Percentiles rank a stretch among this genome's conserved stretches.
These are phyloP conservation scores for Crax fasciolata DNA, from an alignment of 2,797 vertebrate species.

Conservation along the genomic window DNA sequence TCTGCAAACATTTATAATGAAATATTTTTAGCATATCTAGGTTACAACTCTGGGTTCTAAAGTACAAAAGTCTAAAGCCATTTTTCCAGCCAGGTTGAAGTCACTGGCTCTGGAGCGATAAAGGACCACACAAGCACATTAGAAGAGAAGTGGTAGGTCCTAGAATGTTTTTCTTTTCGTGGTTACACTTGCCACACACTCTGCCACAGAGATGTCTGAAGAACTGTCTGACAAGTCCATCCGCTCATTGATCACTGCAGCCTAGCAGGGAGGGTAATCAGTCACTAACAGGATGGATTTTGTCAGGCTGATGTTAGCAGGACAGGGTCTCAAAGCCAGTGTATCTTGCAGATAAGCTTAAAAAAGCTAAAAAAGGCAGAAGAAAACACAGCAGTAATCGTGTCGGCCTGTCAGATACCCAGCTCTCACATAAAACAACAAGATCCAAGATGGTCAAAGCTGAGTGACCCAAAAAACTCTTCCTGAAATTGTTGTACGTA, in stretches of 20 bases:
- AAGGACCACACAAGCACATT: background rate
- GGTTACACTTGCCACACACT: background rate
- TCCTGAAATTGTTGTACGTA: background rate
- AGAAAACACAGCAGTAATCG: conserved; percentile 51
- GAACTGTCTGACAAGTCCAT: conserved; percentile 33
- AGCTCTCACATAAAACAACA: conserved; percentile 32
- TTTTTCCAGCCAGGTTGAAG: background rate
- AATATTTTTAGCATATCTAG: background rate
- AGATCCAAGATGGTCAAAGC: conserved; percentile 55
- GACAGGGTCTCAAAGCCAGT: conserved; percentile 38
- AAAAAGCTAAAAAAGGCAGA: background rate
- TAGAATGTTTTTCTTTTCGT: background rate
- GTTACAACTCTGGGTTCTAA: background rate
- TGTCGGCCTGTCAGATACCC: conserved; percentile 65
- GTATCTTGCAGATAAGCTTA: conserved; percentile 17
- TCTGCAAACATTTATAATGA: background rate
- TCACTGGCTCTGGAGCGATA: background rate
- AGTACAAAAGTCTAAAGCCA: background rate
- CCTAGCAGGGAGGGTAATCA: conserved; percentile 27
- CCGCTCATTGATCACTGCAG: conserved; percentile 25
- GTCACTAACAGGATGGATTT: conserved; percentile 18
- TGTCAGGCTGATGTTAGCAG: conserved; percentile 16
- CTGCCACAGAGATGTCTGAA: conserved; percentile 3
- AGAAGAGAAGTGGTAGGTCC: background rate
- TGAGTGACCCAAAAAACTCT: conserved; percentile 63